These are phyloP conservation scores for Drosophila yakuba DNA, from an alignment of 1,140 invertebrate species.

Conservation along the genomic window DNA sequence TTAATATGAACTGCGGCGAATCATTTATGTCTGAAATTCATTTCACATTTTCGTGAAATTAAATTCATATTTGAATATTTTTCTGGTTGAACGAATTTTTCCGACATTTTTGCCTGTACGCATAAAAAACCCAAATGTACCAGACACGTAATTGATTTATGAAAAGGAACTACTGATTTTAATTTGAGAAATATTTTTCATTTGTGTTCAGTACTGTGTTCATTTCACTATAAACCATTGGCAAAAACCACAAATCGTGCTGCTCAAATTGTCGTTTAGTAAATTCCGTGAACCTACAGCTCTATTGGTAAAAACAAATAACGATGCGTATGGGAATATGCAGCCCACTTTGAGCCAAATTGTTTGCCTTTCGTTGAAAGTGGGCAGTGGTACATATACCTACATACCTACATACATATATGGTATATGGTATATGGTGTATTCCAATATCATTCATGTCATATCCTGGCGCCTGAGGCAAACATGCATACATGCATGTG, in stretches of 20 bases:
- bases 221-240: too few relatives aligned
- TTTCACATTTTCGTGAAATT: conserved; percentile 1
- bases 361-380: neutral
- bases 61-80: neutral
- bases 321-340: neutral
- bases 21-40: neutral
- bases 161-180: neutral
- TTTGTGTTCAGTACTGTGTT: too few relatives aligned
- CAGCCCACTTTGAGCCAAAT: conserved; percentile 5
- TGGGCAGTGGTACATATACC: neutral
- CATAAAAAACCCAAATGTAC: neutral
- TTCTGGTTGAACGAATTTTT: conserved; percentile 1
- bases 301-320: neutral
- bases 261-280: neutral
- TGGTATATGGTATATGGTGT: neutral
- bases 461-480: neutral
- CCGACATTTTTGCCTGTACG: neutral
- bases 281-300: neutral
- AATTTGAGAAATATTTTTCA: neutral
- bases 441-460: conserved; percentile 1
- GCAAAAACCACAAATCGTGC: neutral
- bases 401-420: neutral
- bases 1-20: neutral
- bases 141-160: neutral
- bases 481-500: conserved; percentile 7